Evolutionary conservation across 2,797 vertebrate species (phyloP), one percentile per base, ranked within the genome.

Genomic region (Cottoperca gobio): DNA sequence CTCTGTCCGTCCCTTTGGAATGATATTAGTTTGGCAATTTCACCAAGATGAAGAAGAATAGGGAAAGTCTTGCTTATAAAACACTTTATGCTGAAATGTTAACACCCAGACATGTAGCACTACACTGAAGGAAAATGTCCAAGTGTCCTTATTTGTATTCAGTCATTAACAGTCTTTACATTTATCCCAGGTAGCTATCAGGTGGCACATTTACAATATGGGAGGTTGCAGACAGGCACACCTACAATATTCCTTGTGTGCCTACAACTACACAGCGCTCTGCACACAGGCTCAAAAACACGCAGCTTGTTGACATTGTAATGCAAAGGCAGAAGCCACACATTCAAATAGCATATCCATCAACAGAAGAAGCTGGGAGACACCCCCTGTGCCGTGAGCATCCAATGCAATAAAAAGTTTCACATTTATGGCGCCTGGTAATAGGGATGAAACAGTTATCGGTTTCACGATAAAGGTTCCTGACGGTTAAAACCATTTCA

Each of bases 171-270:
- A 23, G 16, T 12, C 8, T 75, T 73, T 63, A 55, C n/a, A 35
- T 70, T 67, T 12, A 48, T 58, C 23, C 42, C 39, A 46, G 49
- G 31, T 61, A 26, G 14, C 60, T 60, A 78, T 71, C 63, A 46
- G n/a, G 43, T 76, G 64, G n/a, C 43, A 86, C 65, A 79, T 82
- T 21, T 73, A 81, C 64, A 75, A 46, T 70, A 35, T 1, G 19
- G 39, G 42, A 78, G 55, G 67, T 26, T 42, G 58, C 57, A 73
- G 33, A 28, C 55, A 49, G 43, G 8, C 73, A 70, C 76, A 76
- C 79, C 75, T 72, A 52, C 52, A 55, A 17, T 60, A 78, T 70
- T 67, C 74, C 74, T 71, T 19, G 6, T 59, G 19, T 57, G 70
- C 9, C 45, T 7, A 53, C 28, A 19, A 50, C 35, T 31, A 14